Evolutionary conservation across 2,113 vertebrate species (phyloP).

Genomic region (Dicrurus megarhynchus): DNA sequence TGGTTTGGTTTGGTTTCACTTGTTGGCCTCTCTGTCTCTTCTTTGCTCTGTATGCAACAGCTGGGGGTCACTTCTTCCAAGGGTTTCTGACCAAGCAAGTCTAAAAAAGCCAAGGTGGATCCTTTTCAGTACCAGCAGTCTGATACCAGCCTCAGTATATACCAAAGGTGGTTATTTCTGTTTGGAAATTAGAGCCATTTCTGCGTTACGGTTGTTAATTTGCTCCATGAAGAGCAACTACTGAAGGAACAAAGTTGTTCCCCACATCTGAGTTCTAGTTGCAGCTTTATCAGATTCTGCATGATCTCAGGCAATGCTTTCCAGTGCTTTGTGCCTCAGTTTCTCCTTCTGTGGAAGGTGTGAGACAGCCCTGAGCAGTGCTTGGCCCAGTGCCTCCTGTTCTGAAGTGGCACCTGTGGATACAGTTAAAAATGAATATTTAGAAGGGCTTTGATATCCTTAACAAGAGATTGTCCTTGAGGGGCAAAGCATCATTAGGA

Average conservation of each 20-base stretch:
- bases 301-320: fast-evolving
- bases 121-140: not conserved
- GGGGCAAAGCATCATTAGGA: conserved; percentile 9
- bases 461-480: not conserved
- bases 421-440: not conserved
- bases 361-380: not conserved
- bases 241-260: not conserved
- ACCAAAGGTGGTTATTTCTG: not conserved
- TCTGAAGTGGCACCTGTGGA: not conserved
- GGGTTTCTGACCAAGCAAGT: not conserved
- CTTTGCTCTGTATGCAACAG: not conserved
- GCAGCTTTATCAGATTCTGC: not conserved
- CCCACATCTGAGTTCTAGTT: not conserved
- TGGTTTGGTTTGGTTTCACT: not conserved
- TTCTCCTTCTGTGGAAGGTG: not conserved
- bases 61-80: not conserved
- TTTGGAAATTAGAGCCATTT: not conserved
- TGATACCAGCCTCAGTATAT: not conserved
- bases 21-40: not conserved
- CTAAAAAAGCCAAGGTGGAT: not conserved
- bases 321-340: not conserved
- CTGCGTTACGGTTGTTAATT: not conserved
- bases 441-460: not conserved
- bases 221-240: not conserved
- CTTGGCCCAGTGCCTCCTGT: not conserved